A percentile compares a stretch with the other conserved stretches of the same genome.
These are phyloP conservation scores for Sycophila texana DNA, from an alignment of 2,888 invertebrate species.

Conservation along the genomic window DNA sequence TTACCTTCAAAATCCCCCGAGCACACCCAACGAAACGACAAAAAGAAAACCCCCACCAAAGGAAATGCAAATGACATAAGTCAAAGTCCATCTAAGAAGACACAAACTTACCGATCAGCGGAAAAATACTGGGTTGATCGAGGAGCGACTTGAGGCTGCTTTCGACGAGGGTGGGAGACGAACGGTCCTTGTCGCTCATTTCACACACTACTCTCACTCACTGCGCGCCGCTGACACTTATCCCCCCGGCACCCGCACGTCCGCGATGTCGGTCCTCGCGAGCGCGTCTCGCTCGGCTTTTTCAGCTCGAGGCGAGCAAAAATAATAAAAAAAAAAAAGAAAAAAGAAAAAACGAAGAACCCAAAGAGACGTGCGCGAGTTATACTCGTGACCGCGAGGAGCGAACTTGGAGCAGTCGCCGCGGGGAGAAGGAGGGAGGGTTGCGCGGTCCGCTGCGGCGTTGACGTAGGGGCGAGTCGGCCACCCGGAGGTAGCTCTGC, in stretches of 20 bases:
- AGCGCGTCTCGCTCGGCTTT: background rate
- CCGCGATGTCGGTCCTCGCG: background rate
- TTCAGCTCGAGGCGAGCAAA: too few species aligned
- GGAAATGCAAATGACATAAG: background rate
- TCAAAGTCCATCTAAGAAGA: background rate
- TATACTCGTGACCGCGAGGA: constrained; percentile 1
- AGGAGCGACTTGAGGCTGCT: constrained; percentile 91
- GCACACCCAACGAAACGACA: background rate
- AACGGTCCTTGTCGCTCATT: constrained; percentile 94
- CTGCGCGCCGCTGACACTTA: background rate
- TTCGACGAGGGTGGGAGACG: constrained; percentile 91
- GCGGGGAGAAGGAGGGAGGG: background rate
- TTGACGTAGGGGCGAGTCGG: background rate
- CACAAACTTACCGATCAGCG: constrained; percentile 73
- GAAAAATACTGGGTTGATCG: constrained; percentile 82
- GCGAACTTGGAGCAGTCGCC: background rate
- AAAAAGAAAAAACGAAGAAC: too few species aligned
- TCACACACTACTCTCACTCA: constrained; percentile 75
- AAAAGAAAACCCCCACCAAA: constrained; percentile 4
- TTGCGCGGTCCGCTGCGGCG: background rate
- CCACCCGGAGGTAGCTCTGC: constrained; percentile 23
- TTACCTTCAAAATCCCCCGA: background rate
- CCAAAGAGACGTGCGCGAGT: too few species aligned
- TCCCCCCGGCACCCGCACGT: background rate
- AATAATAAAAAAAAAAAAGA: too few species aligned